These are phyloP conservation scores for Hemithea aestivaria DNA, from an alignment of 2,888 invertebrate genomes.

Conservation along the genomic window DNA sequence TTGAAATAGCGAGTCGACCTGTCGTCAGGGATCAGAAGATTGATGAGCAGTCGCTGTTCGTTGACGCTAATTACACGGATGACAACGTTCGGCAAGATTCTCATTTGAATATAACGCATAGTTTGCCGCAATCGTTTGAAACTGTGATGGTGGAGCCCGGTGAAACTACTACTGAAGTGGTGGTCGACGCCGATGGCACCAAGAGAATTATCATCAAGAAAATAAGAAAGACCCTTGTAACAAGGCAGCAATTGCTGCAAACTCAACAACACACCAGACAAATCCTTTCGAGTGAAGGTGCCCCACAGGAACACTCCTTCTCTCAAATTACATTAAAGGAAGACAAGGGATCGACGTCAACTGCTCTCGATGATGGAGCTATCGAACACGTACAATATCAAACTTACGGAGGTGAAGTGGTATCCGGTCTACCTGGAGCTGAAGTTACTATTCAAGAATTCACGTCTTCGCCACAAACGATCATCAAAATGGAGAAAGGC, in stretches of 20 bases:
- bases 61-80: conserved; percentile 86
- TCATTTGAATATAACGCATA: conserved; percentile 85
- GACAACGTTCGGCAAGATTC: conserved; percentile 77
- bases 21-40: conserved; percentile 65
- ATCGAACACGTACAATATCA: conserved; percentile 81
- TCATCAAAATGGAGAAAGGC: conserved; percentile 77
- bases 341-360: conserved; percentile 80
- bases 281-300: conserved; percentile 76
- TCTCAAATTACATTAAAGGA: conserved; percentile 84
- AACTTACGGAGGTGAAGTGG: conserved; percentile 81
- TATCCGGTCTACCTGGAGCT: conserved; percentile 81
- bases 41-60: conserved; percentile 81
- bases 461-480: conserved; percentile 80
- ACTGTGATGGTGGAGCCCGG: conserved; percentile 90
- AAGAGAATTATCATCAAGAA: conserved; percentile 89
- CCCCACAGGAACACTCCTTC: conserved; percentile 81
- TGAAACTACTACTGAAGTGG: conserved; percentile 89
- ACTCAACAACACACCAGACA: conserved; percentile 79
- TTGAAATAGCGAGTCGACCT: conserved; percentile 84
- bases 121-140: conserved; percentile 87
- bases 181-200: conserved; percentile 89
- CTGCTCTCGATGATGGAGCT: conserved; percentile 80
- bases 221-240: conserved; percentile 82
- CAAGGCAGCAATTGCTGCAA: conserved; percentile 82
- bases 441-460: conserved; percentile 83